Percentiles rank a stretch among this genome's conserved stretches.
Conservation (phyloP, 1,140 invertebrate genomes). For the Dolichoris vasculosae region DNA sequence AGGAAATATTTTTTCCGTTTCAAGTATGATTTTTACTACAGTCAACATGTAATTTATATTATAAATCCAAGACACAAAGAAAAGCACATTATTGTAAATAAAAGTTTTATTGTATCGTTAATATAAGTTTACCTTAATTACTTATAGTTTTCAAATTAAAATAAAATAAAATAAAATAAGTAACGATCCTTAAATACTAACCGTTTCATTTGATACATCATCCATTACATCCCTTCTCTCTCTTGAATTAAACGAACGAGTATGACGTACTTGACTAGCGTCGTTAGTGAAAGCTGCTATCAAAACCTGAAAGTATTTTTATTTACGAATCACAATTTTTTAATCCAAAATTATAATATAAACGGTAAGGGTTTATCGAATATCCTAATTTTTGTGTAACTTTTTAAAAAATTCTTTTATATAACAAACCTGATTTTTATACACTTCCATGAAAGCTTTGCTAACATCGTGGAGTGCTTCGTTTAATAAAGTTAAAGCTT, state of each 20-base stretch:
- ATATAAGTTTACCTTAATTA: conserved; percentile 1
- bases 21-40: background rate
- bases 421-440: conserved; percentile 78
- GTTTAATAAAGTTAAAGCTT: conserved; percentile 80
- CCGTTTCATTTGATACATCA: conserved; percentile 32
- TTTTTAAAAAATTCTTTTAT: background rate
- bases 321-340: too few relatives aligned
- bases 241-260: conserved; percentile 59
- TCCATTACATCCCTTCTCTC: conserved; percentile 51
- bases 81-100: background rate
- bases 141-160: too few relatives aligned
- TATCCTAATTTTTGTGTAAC: background rate
- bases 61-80: background rate
- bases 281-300: conserved; percentile 80
- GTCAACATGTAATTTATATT: conserved; percentile 14
- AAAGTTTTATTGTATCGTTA: background rate
- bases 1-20: conserved; percentile 15
- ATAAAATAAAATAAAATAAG: background rate
- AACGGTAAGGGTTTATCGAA: too few relatives aligned
- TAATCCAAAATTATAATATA: too few relatives aligned
- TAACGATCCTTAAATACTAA: conserved; percentile 49
- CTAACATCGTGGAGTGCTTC: conserved; percentile 76
- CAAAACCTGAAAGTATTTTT: conserved; percentile 69
- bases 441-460: conserved; percentile 79
- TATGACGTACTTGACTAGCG: conserved; percentile 75